phyloP scores from a whole-genome alignment of 1,140 invertebrate species.

The Bombyx mandarina region DNA sequence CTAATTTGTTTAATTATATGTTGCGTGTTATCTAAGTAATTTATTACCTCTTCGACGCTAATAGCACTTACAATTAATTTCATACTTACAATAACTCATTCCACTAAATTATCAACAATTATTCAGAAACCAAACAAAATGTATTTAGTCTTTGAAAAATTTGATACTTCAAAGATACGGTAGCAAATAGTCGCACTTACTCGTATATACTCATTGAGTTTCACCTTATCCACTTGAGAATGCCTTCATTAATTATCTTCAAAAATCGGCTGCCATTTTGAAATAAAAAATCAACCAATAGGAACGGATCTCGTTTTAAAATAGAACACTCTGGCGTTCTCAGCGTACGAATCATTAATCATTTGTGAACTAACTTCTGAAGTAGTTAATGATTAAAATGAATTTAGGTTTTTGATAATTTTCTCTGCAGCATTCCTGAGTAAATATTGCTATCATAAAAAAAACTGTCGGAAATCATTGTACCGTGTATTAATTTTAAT shows the following conservation, averaged over 20 bases:
- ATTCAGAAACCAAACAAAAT: constrained; percentile 4
- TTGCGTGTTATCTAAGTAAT: too few species aligned
- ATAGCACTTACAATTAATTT: neutral
- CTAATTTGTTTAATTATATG: neutral
- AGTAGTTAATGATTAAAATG: constrained; percentile 4
- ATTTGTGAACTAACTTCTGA: constrained; percentile 18
- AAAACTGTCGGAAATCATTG: too few species aligned
- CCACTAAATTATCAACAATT: constrained; percentile 7
- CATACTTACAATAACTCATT: neutral
- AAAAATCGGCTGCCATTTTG: constrained; percentile 52
- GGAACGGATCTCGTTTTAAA: constrained; percentile 44
- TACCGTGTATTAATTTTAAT: too few species aligned
- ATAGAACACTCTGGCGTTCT: constrained; percentile 39
- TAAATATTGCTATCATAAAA: too few species aligned
- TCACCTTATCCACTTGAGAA: constrained; percentile 38
- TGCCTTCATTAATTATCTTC: constrained; percentile 55
- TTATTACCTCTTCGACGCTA: too few species aligned
- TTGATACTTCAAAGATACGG: constrained; percentile 29
- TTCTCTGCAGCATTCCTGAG: too few species aligned
- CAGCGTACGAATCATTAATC: constrained; percentile 54
- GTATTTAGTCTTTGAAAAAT: constrained; percentile 52
- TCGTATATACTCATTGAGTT: constrained; percentile 23
- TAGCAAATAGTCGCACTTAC: constrained; percentile 41
- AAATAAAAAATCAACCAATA: constrained; percentile 51
- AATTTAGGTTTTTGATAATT: constrained; percentile 3